Base-by-base conservation (phyloP, 2,113 vertebrate genomes). In the Chionodraco myersi region DNA sequence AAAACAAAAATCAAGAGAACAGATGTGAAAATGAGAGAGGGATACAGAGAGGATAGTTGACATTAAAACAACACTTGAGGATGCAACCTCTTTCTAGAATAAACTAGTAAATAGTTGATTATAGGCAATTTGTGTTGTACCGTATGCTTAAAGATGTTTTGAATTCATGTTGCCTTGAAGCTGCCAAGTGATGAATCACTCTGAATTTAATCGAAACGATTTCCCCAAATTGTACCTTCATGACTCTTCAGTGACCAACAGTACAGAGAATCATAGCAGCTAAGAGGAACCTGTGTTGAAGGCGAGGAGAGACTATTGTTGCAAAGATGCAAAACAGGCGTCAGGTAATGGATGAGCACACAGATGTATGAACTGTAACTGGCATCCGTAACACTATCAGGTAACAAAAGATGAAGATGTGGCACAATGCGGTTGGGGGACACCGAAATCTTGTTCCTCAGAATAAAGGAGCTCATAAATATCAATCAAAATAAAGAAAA, bases 51-150 rank as follows among this genome's bases (percentile, higher is more conserved):
- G 51, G 3, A 21, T 7, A n/a, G 56, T 26, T 54, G 60, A 61
- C 59, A 49, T 72, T 70, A 82, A 76, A 74, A 14, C 36, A 80
- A 76, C 61, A 75, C 41, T 83, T 52, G 9, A 77, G 56, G 70
- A 54, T 69, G 16, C 3, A 66, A 34, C 75, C 18, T 62, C 41
- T 30, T 54, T 53, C 60, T 51, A 47, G 8, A 57, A 52, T 67
- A 16, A 76, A 77, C 36, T 10, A n/a, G 7, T 12, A 62, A 57
- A 18, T 26, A 23, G 5, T 36, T 10, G 16, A 77, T 57, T 57
- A 23, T 12, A 5, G 14, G 23, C 14, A 3, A 15, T 49, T 70
- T 41, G 36, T 77, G 15, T 41, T 60, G 7, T 23, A 60, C 65
- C 78, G n/a, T 63, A 36, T 58, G n/a, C 60, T 69, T 13, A 52